phyloP scores from a whole-genome alignment of 2,113 vertebrate species.

The Taxidea taxus region DNA sequence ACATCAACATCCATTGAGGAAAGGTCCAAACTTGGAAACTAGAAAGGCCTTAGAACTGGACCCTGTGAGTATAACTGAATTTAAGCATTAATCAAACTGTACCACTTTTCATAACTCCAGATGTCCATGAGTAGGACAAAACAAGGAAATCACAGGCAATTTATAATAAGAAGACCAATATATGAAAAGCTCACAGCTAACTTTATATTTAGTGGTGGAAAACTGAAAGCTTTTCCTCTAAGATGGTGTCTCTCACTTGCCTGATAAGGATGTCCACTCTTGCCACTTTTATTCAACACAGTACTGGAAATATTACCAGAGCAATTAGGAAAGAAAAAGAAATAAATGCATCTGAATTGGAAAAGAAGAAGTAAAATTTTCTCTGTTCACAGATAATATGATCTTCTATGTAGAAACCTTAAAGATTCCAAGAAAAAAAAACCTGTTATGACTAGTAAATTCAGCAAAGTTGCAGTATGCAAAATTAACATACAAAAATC shows the following conservation, averaged over 20 bases:
- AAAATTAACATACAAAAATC: neutral
- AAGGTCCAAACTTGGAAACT: neutral
- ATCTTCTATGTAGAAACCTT: neutral
- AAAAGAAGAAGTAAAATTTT: neutral
- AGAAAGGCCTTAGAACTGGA: neutral
- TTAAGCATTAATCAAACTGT: constrained; percentile 1
- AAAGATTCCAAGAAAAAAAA: neutral
- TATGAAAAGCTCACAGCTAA: neutral
- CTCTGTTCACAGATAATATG: neutral
- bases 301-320: neutral
- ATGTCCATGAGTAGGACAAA: neutral
- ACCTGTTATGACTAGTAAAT: neutral
- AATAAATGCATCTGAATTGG: neutral
- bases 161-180: neutral
- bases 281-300: neutral
- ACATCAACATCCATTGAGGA: constrained; percentile 15
- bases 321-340: constrained; percentile 18
- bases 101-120: neutral
- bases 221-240: neutral
- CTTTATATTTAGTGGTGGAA: neutral
- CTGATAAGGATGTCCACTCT: neutral
- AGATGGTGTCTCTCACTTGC: neutral
- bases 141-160: neutral
- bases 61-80: neutral
- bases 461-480: neutral